Conservation (phyloP, 1,140 invertebrate genomes). For the Drosophila setifemur region DNA sequence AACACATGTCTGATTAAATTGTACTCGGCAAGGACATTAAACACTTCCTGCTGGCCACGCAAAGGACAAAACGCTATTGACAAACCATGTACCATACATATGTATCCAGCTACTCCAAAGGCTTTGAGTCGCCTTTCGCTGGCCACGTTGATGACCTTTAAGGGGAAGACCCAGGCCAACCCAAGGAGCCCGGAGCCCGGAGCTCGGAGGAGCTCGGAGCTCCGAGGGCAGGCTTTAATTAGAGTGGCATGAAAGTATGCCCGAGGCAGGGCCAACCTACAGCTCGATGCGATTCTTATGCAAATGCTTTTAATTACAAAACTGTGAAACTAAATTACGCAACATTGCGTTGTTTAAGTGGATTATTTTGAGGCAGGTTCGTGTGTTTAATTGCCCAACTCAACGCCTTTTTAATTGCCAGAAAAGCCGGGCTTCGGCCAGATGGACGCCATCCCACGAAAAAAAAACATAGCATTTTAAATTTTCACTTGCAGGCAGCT, state of each 20-base stretch:
- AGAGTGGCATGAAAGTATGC: constrained; percentile 69
- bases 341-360: constrained; percentile 76
- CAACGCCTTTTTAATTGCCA: constrained; percentile 76
- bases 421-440: constrained; percentile 1
- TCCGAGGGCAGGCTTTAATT: constrained; percentile 53
- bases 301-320: constrained; percentile 81
- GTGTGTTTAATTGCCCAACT: constrained; percentile 75
- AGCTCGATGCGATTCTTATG: constrained; percentile 66
- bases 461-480: constrained; percentile 6
- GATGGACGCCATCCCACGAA: constrained; percentile 6
- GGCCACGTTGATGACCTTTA: constrained; percentile 68
- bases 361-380: constrained; percentile 61
- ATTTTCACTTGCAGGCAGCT: constrained; percentile 20
- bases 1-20: neutral
- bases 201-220: no score
- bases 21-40: constrained; percentile 29
- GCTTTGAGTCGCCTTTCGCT: constrained; percentile 5
- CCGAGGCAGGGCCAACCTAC: constrained; percentile 26
- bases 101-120: neutral
- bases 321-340: constrained; percentile 78
- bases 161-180: constrained; percentile 2
- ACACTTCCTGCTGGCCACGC: constrained; percentile 55
- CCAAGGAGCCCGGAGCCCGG: neutral
- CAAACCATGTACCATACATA: constrained; percentile 21
- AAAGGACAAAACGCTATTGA: constrained; percentile 64